A percentile compares a stretch with the other conserved stretches of the same genome.
phyloP scores from a whole-genome alignment of 2,888 invertebrate species.

The Atrina japonica region DNA sequence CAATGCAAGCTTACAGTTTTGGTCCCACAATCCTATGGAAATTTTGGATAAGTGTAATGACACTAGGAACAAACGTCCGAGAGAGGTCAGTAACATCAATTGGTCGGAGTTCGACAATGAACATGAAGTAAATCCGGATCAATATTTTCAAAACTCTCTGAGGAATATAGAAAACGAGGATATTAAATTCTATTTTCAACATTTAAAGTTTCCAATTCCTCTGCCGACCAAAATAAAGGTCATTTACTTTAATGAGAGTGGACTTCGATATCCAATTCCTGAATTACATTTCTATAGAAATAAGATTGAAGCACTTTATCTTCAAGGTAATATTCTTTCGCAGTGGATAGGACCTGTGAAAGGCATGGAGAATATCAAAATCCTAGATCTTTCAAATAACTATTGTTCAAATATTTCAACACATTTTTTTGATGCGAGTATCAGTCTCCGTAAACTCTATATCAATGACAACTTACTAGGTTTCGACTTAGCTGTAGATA shows the following conservation, averaged over 20 bases:
- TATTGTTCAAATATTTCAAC: conserved; percentile 1
- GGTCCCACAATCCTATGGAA: background rate
- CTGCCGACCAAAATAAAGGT: background rate
- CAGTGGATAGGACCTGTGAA: too few relatives aligned
- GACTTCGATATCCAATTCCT: background rate
- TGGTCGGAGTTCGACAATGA: too few relatives aligned
- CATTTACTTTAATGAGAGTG: conserved; percentile 1
- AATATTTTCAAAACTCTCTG: background rate
- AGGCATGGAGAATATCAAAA: background rate
- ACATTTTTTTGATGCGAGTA: background rate
- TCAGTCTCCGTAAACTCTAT: background rate
- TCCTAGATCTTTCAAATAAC: conserved; percentile 7
- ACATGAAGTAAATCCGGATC: background rate
- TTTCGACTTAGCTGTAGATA: background rate
- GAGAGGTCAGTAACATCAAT: too few relatives aligned
- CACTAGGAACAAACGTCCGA: background rate
- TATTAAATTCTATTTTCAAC: too few relatives aligned
- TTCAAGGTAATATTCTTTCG: too few relatives aligned
- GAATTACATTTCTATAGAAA: background rate
- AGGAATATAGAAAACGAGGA: background rate
- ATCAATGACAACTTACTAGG: conserved; percentile 14
- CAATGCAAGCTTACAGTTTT: conserved; percentile 18
- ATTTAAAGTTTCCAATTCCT: background rate
- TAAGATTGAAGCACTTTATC: background rate
- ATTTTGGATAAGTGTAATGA: conserved; percentile 15